Conservation (phyloP, 2,113 vertebrate species). For the Lagenorhynchus albirostris region DNA sequence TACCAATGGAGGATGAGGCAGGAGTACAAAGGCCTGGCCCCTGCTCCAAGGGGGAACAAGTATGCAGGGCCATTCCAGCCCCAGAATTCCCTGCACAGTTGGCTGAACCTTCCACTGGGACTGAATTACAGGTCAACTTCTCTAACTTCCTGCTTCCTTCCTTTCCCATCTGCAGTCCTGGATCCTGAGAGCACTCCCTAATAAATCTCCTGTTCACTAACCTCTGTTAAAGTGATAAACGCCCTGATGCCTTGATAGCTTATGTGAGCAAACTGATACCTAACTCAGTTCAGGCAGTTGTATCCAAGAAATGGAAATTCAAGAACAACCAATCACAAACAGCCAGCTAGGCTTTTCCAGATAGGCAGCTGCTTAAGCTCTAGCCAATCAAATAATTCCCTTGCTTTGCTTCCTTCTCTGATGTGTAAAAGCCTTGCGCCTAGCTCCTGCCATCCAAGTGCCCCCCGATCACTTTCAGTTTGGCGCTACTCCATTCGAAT, state of each 20-base stretch:
- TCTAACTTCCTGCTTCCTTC: neutral
- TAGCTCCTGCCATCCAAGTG: neutral
- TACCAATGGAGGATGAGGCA: neutral
- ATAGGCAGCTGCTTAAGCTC: neutral
- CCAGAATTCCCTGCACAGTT: neutral
- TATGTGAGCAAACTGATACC: neutral
- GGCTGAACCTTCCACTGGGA: neutral
- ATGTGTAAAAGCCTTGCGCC: neutral
- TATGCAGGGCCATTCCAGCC: neutral
- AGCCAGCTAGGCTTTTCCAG: neutral
- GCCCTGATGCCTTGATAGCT: neutral
- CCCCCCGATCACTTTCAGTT: neutral
- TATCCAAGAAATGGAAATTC: neutral
- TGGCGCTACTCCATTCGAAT: neutral
- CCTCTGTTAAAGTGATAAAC: neutral
- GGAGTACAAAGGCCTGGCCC: neutral
- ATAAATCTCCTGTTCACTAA: neutral
- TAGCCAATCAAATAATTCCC: neutral
- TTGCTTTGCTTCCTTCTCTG: neutral
- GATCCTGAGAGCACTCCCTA: neutral
- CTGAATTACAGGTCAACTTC: neutral
- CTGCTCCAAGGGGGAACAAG: neutral
- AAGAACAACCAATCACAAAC: neutral
- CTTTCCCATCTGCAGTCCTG: neutral
- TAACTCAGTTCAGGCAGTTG: neutral